Evolutionary conservation across 1,140 invertebrate genomes (phyloP).

Genomic region (Cherax quadricarinatus): DNA sequence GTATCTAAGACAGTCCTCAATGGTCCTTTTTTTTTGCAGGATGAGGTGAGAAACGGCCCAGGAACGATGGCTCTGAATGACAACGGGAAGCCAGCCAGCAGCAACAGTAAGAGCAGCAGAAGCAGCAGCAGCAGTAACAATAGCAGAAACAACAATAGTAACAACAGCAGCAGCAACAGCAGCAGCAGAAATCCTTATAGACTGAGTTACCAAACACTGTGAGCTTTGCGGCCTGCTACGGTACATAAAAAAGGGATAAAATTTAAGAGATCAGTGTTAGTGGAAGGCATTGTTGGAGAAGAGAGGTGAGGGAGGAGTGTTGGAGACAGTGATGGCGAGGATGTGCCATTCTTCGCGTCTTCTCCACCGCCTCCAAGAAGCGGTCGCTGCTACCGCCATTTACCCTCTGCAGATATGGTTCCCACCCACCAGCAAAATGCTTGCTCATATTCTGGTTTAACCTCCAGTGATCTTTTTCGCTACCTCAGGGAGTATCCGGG

Average conservation of each 20-base stretch:
- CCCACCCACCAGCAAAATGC: not conserved
- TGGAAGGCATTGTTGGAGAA: not conserved
- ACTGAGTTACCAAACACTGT: not conserved
- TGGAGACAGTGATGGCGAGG: not conserved
- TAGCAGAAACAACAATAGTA: not conserved
- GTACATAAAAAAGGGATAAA: not conserved
- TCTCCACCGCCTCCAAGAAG: not conserved
- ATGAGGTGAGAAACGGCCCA: not conserved
- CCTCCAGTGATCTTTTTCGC: constrained; percentile 20
- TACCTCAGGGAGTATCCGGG: constrained; percentile 23
- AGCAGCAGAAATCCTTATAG: not conserved
- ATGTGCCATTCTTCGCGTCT: not conserved
- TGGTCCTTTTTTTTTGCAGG: not conserved
- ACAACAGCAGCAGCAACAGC: not conserved
- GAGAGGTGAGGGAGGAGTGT: not conserved
- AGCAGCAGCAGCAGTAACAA: not conserved
- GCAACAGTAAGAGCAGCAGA: not conserved
- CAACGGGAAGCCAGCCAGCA: not conserved
- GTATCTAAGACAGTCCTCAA: not conserved
- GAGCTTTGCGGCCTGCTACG: not conserved
- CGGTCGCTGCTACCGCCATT: not conserved
- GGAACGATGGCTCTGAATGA: not conserved
- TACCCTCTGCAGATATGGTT: not conserved
- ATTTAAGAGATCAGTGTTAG: not conserved
- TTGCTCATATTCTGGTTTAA: constrained; percentile 14